Evolutionary conservation across 2,888 invertebrate genomes (phyloP).

Genomic region (Apodemia hepburni): DNA sequence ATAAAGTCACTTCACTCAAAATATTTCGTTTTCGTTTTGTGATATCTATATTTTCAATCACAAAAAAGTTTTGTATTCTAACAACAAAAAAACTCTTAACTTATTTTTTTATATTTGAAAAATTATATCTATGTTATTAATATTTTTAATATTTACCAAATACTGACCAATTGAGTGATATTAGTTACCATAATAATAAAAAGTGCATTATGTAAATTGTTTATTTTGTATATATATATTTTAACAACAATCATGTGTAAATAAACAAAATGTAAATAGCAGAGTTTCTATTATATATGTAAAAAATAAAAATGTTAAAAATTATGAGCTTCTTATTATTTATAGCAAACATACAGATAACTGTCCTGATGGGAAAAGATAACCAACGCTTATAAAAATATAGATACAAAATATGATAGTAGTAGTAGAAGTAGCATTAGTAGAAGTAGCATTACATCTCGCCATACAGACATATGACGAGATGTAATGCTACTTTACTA

Average conservation of each 20-base stretch:
- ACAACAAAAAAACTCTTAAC: constrained; percentile 50
- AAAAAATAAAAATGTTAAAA: constrained; percentile 53
- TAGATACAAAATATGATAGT: too few relatives aligned
- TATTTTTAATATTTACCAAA: constrained; percentile 25
- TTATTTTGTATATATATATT: constrained; percentile 34
- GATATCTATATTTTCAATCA: constrained; percentile 43
- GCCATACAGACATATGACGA: too few relatives aligned
- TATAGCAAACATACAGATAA: too few relatives aligned
- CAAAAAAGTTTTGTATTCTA: constrained; percentile 45
- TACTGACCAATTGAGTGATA: constrained; percentile 57
- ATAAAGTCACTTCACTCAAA: neutral
- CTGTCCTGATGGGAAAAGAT: too few relatives aligned
- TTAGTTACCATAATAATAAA: constrained; percentile 67
- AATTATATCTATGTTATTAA: neutral
- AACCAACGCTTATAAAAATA: too few relatives aligned
- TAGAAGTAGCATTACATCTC: too few relatives aligned
- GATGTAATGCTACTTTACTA: too few relatives aligned
- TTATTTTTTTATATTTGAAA: constrained; percentile 34
- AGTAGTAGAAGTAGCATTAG: too few relatives aligned
- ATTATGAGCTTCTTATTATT: neutral
- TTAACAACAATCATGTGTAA: constrained; percentile 52
- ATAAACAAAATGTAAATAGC: constrained; percentile 72
- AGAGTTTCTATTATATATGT: constrained; percentile 43
- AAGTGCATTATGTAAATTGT: constrained; percentile 28
- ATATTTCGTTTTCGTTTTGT: constrained; percentile 55